phyloP scores from a whole-genome alignment of 2,797 vertebrate genomes.

The Poeciliopsis paucimaculata region DNA sequence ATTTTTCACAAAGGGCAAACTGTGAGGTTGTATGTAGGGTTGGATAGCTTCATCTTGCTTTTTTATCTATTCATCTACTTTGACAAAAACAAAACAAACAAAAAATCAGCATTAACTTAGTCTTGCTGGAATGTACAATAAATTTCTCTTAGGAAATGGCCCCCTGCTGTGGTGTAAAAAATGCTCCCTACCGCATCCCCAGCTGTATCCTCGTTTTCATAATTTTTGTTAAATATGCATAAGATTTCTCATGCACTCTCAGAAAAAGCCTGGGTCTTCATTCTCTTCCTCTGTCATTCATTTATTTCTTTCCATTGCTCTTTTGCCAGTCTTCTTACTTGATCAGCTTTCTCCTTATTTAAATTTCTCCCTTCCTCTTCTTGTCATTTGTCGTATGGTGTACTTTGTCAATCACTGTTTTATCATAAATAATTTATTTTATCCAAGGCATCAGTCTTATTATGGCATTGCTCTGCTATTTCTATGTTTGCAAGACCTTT shows the following conservation, averaged over 20 bases:
- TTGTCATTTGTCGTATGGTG: conserved; percentile 45
- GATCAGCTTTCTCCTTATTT: conserved; percentile 19
- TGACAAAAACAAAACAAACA: background rate
- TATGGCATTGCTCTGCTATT: conserved; percentile 19
- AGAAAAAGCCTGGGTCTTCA: conserved; percentile 18
- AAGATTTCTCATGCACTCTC: conserved; percentile 41
- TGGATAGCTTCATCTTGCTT: background rate
- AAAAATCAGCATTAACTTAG: conserved; percentile 33
- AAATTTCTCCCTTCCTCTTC: conserved; percentile 19
- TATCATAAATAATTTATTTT: conserved; percentile 32
- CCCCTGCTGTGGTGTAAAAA: conserved; percentile 34
- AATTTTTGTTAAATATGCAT: conserved; percentile 46
- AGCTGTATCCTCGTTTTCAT: conserved; percentile 9
- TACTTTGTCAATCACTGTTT: conserved; percentile 50
- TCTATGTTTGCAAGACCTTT: background rate
- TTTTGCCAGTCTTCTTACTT: conserved; percentile 33
- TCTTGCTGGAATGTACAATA: conserved; percentile 27
- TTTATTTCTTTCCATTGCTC: conserved; percentile 21
- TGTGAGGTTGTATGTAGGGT: background rate
- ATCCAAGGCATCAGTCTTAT: conserved; percentile 12
- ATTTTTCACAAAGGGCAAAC: background rate
- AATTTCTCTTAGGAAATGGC: conserved; percentile 45
- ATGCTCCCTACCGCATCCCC: conserved; percentile 35
- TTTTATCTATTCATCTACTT: conserved; percentile 1
- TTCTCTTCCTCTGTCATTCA: conserved; percentile 21